These are phyloP conservation scores for Sebastes flavidus DNA, from an alignment of 2,797 vertebrate species.

Conservation along the genomic window DNA sequence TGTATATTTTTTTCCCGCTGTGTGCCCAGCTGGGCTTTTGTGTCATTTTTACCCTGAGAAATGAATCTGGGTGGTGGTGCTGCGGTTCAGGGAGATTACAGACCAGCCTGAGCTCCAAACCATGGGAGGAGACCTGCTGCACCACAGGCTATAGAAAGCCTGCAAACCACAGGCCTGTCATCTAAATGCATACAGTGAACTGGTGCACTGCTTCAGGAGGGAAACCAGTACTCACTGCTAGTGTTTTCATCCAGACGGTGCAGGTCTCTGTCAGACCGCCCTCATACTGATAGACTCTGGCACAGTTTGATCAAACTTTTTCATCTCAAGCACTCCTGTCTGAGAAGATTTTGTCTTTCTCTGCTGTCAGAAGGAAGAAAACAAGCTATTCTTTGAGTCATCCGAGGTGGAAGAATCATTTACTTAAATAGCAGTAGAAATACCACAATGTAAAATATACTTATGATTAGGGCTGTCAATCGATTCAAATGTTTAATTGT, in stretches of 20 bases:
- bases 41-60: constrained; percentile 58
- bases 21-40: constrained; percentile 44
- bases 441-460: not conserved
- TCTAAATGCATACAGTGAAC: constrained; percentile 52
- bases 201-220: constrained; percentile 9
- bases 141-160: constrained; percentile 73
- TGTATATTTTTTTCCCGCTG: constrained; percentile 4
- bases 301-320: not conserved
- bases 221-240: not conserved
- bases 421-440: not conserved
- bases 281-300: not conserved
- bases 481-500: too few species aligned
- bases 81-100: constrained; percentile 74
- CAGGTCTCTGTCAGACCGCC: not conserved
- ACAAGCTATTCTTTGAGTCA: not conserved
- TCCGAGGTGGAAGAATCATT: not conserved
- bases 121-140: constrained; percentile 73
- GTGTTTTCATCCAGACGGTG: not conserved
- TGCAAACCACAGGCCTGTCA: constrained; percentile 66
- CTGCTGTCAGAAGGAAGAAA: not conserved
- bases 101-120: constrained; percentile 56
- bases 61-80: constrained; percentile 67
- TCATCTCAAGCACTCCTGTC: not conserved
- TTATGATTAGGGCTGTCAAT: not conserved
- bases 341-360: not conserved